Percentiles rank a stretch among this genome's conserved stretches.
These are phyloP conservation scores for Hedya salicella DNA, from an alignment of 2,888 invertebrate genomes.

Conservation along the genomic window DNA sequence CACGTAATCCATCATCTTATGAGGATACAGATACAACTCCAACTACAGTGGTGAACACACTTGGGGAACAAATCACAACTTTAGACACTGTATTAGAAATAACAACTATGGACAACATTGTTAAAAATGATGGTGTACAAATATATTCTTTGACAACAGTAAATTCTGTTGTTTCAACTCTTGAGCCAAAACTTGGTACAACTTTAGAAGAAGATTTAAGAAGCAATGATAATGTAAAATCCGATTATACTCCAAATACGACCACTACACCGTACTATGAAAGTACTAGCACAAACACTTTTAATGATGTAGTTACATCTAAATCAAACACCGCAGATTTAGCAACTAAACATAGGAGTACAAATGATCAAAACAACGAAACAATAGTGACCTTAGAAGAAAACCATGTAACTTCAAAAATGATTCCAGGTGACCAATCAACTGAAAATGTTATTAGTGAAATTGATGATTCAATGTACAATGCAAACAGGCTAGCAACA, in stretches of 20 bases:
- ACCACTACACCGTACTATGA: background rate
- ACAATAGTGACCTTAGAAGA: background rate
- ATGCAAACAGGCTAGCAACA: background rate
- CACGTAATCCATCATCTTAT: background rate
- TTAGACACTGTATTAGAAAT: background rate
- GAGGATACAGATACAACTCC: background rate
- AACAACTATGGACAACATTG: background rate
- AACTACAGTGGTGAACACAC: background rate
- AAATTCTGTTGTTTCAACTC: background rate
- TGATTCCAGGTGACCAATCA: background rate
- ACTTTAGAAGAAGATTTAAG: background rate
- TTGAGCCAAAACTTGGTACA: background rate
- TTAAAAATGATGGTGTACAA: background rate
- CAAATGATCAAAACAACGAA: background rate
- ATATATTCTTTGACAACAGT: background rate
- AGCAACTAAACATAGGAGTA: background rate
- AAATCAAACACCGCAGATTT: background rate
- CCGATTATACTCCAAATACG: background rate
- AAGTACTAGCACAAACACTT: background rate
- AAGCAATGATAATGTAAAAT: background rate
- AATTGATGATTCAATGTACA: background rate
- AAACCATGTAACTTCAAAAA: background rate
- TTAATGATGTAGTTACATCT: background rate
- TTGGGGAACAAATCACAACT: conserved; percentile 3
- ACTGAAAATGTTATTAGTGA: background rate